A percentile compares a stretch with the other conserved stretches of the same genome.
phyloP scores from a whole-genome alignment of 2,888 invertebrate species.

The Meghimatium bilineatum region DNA sequence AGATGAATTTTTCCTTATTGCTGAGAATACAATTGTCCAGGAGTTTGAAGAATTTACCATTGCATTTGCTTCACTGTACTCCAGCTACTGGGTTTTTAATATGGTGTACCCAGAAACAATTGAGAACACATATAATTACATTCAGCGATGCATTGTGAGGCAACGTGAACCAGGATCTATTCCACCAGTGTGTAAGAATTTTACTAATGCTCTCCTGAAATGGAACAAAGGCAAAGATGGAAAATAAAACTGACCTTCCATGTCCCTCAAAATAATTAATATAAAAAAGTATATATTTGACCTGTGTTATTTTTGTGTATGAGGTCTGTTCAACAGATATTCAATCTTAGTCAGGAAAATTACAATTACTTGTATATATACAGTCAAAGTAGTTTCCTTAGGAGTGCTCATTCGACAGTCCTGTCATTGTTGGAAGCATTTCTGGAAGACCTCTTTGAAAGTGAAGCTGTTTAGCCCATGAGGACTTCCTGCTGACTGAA shows the following conservation, averaged over 20 bases:
- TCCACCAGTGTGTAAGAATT: constrained; percentile 42
- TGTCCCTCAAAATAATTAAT: not conserved
- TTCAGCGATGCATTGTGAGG: constrained; percentile 47
- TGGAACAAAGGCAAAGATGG: constrained; percentile 48
- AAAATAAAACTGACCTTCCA: constrained; percentile 1
- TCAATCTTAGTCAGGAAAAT: not conserved
- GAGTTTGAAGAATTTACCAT: constrained; percentile 74
- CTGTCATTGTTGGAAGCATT: too few relatives aligned
- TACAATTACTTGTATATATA: too few relatives aligned
- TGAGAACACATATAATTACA: constrained; percentile 64
- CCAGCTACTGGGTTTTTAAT: constrained; percentile 73
- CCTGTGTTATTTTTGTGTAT: not conserved
- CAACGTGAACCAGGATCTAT: constrained; percentile 45
- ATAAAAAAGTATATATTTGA: not conserved
- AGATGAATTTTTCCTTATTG: constrained; percentile 71
- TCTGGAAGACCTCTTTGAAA: too few relatives aligned
- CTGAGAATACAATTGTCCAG: constrained; percentile 70
- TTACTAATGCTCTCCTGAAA: constrained; percentile 42
- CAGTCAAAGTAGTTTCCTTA: too few relatives aligned
- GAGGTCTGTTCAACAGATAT: not conserved
- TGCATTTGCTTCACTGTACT: constrained; percentile 70
- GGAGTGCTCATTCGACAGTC: too few relatives aligned
- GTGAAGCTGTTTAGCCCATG: too few relatives aligned
- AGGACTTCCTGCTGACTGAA: too few relatives aligned
- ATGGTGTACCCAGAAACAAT: constrained; percentile 72